Base-by-base conservation (phyloP, 23 tunicate species). In the Trididemnum clinides region DNA sequence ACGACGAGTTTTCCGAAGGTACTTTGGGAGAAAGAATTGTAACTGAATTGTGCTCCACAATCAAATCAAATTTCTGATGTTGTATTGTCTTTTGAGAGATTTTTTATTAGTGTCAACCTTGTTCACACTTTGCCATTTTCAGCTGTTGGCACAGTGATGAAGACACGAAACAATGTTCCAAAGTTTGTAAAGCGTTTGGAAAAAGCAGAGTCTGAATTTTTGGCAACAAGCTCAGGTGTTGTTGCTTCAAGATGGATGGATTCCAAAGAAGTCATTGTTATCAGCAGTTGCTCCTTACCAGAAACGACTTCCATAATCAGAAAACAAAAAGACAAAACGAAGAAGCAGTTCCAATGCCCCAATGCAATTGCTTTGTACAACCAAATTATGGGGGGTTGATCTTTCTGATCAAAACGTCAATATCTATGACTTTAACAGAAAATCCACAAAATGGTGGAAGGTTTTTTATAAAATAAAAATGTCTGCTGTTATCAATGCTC, bases 341-440 rank as follows among this genome's bases (percentile, higher is more conserved):
- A 74, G 59, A 35, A 74, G 37, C 75, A 66, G 75, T 31, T 66
- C 31, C 75, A 66, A 66, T 66, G 75, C 37, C 75, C 75, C 75
- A 66, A 66, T 37, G 37, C 75, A 66, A 66, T 66, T 66, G 75
- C 75, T 66, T 66, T 66, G 36, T 66, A 66, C 37, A 66, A 66
- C 22, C 75, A 66, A 66, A 66, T 30, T 66, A 66, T 66, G 37
- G 75, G 75, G 75, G 37, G 75, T 66, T 31, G 75, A 66, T 31
- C 75, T 66, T 66, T 66, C 75, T 66, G 75, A 66, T 66, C 75
- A 66, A 66, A 66, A 66, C 37, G 37, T 66, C 75, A 66, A 23
- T 66, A 37, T 66, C 31, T 29, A 66, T 31, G 75, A 66, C 31
- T 66, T 66, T 37, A 31, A 66, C 37, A 28, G 37, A 28, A 66